Percentiles rank a stretch among this genome's conserved stretches.
Conservation (phyloP, 2,888 invertebrate species). For the Linnaemya vulpina region DNA sequence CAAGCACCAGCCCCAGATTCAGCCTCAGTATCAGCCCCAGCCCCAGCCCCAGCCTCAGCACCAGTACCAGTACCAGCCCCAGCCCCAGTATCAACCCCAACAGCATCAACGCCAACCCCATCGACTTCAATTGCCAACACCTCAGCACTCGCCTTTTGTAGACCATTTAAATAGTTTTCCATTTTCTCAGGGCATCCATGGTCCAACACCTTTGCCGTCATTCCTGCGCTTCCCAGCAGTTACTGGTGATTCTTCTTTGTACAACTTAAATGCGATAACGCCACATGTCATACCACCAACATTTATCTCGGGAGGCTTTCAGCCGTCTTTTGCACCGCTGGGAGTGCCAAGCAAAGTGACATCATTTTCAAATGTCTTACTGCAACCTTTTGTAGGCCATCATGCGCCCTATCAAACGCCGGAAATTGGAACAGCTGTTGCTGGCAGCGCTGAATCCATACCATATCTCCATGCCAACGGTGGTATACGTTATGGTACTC, state of each 20-base stretch:
- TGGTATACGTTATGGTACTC: constrained; percentile 80
- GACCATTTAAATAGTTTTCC: constrained; percentile 63
- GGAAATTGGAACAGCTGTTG: constrained; percentile 60
- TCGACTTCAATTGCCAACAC: constrained; percentile 64
- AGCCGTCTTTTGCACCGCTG: constrained; percentile 48
- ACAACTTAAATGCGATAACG: constrained; percentile 21
- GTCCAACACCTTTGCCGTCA: constrained; percentile 56
- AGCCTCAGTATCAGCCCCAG: constrained; percentile 52
- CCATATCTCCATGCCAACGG: constrained; percentile 79
- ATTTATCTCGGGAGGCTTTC: constrained; percentile 46
- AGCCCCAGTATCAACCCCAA: constrained; percentile 37
- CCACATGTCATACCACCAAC: constrained; percentile 40
- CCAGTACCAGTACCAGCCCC: constrained; percentile 58
- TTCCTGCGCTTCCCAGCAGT: constrained; percentile 46
- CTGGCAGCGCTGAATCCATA: constrained; percentile 73
- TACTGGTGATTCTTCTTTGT: constrained; percentile 29
- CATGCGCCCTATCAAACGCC: constrained; percentile 45
- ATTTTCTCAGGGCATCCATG: constrained; percentile 65
- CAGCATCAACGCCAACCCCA: constrained; percentile 34
- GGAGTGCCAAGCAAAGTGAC: constrained; percentile 68
- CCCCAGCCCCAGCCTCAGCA: constrained; percentile 52
- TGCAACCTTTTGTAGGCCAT: constrained; percentile 65
- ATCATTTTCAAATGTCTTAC: constrained; percentile 67
- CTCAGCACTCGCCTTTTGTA: constrained; percentile 48
- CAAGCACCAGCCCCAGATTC: constrained; percentile 41